Base-by-base conservation (phyloP, 2,888 invertebrate genomes). In the Junonia oenone region DNA sequence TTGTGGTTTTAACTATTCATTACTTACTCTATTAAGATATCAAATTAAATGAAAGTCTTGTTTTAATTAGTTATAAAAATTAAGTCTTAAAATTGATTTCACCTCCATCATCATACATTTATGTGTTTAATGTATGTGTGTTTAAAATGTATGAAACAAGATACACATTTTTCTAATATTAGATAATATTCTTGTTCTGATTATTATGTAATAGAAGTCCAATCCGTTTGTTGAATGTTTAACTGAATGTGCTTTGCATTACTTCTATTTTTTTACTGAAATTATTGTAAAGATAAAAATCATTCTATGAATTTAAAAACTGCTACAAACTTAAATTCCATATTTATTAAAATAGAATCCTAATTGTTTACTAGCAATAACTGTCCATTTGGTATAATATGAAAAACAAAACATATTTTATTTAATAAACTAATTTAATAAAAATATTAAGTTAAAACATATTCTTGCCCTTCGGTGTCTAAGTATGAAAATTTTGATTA, bases 391-490 rank as follows among this genome's bases (percentile, higher is more conserved):
- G 8, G 38, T 17, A 38, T 17, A 38, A 6, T 13, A 13, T n/a
- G n/a, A n/a, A n/a, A n/a, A n/a, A n/a, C n/a, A n/a, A n/a, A n/a
- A n/a, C n/a, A n/a, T n/a, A n/a, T n/a, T n/a, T n/a, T n/a, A n/a
- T n/a, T n/a, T n/a, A 15, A 37, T 8, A 6, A 8, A 3, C 13
- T 26, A 43, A 43, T n/a, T 26, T 26, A 2, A 43, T 26, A 8
- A 6, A 43, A 40, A 26, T 49, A 49, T 40, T n/a, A 27, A 38
- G n/a, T 50, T 11, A 37, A 22, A 11, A 22, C 27, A 15, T 15
- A 29, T 50, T 50, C 40, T 38, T 26, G 19, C 50, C 27, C 27
- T 29, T 51, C 29, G 11, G 19, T 51, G 29, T 40, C 13, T 29
- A 51, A 29, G 9, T 40, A 29, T 40, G 15, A 15, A 8, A 13